Evolutionary conservation across 30 jellyfish, hydroid and myxozoan species (phyloP).

Genomic region (Nemopilema nomurai): DNA sequence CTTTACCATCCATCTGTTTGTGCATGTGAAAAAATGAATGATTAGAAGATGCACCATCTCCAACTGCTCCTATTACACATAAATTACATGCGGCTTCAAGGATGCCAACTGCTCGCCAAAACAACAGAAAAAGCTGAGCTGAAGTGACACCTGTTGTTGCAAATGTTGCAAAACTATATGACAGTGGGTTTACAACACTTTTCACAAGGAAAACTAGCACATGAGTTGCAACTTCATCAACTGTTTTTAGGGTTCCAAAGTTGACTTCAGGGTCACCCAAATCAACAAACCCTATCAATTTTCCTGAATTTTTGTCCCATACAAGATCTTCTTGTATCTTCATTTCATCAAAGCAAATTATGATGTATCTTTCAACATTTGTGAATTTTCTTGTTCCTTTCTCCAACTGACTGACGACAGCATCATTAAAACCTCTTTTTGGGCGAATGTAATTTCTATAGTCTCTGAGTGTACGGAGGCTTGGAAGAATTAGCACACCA

Average conservation of each 20-base stretch:
- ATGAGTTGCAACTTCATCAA: constrained; percentile 59
- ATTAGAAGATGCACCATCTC: constrained; percentile 69
- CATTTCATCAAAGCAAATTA: constrained; percentile 69
- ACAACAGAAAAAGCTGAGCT: constrained; percentile 40
- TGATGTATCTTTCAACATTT: constrained; percentile 36
- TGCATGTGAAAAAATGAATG: constrained; percentile 46
- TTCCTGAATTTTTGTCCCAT: constrained; percentile 74
- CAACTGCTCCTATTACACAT: constrained; percentile 53
- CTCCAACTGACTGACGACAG: constrained; percentile 26
- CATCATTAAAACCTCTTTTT: constrained; percentile 50
- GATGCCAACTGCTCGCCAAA: constrained; percentile 53
- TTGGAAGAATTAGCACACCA: constrained; percentile 55
- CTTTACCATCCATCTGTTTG: constrained; percentile 34
- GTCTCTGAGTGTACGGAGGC: constrained; percentile 56
- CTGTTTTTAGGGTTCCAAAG: constrained; percentile 39
- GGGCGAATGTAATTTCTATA: constrained; percentile 25
- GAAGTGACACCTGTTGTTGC: constrained; percentile 40
- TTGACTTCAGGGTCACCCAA: constrained; percentile 51
- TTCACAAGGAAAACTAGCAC: constrained; percentile 54
- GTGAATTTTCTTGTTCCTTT: constrained; percentile 32
- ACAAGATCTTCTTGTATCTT: constrained; percentile 69
- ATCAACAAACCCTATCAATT: constrained; percentile 71
- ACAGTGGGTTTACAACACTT: constrained; percentile 49
- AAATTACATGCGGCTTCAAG: constrained; percentile 11
- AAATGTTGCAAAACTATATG: constrained; percentile 55